These are phyloP conservation scores for Spheniscus humboldti DNA, from an alignment of 2,797 vertebrate genomes.

Conservation along the genomic window DNA sequence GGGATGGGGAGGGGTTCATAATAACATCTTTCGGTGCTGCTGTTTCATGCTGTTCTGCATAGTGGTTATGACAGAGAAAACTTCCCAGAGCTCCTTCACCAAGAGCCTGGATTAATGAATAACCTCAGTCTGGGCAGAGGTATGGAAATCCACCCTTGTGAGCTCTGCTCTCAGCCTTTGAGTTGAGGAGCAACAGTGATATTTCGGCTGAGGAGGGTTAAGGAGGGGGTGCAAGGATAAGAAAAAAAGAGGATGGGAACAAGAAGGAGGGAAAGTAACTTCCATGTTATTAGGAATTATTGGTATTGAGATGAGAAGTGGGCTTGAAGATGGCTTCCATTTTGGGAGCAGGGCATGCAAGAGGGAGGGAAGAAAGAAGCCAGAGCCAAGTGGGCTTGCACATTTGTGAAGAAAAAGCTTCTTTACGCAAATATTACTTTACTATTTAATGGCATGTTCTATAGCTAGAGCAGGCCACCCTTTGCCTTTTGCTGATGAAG, in stretches of 20 bases:
- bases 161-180: background rate
- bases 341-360: background rate
- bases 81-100: background rate
- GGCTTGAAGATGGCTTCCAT: background rate
- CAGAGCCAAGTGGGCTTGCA: background rate
- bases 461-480: background rate
- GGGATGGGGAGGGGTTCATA: background rate
- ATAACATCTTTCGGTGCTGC: rapidly evolving
- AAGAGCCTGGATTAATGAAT: background rate
- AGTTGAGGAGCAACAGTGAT: background rate
- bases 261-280: background rate
- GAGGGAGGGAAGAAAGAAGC: background rate
- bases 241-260: background rate
- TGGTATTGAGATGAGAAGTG: background rate
- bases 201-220: background rate
- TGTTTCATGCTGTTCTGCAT: background rate
- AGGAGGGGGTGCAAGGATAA: background rate
- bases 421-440: background rate
- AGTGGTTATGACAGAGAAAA: background rate
- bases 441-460: background rate
- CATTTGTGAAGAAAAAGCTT: background rate
- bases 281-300: background rate
- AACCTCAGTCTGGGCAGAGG: background rate
- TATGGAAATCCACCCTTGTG: rapidly evolving
- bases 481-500: background rate